Conservation (phyloP, 2,113 vertebrate genomes). For the Epinephelus cyanopodus region DNA sequence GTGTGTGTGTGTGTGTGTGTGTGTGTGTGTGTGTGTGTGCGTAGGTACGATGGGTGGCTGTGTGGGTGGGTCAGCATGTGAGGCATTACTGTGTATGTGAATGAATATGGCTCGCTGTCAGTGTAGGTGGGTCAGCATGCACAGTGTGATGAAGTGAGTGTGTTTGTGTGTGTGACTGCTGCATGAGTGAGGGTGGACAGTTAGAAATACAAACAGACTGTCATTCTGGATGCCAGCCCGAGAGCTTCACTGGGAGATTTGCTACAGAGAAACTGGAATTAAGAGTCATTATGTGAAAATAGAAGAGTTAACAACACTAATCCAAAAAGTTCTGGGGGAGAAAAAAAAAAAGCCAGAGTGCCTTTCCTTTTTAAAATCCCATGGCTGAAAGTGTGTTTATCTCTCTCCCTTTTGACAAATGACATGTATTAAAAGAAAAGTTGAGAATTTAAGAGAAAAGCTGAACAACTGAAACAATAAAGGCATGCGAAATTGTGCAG, state of each 20-base stretch:
- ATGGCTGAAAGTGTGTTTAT: conserved; percentile 69
- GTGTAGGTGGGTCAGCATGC: conserved; percentile 34
- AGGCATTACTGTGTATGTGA: neutral
- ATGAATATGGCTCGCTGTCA: conserved; percentile 20
- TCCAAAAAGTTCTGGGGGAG: conserved; percentile 48
- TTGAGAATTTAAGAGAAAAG: conserved; percentile 61
- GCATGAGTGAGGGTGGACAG: conserved; percentile 35
- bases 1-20: conserved; percentile 1
- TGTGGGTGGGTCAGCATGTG: conserved; percentile 53
- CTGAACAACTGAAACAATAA: conserved; percentile 68
- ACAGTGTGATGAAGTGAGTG: conserved; percentile 25
- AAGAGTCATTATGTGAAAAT: conserved; percentile 40
- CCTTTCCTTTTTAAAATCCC: conserved; percentile 35
- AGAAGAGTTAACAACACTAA: conserved; percentile 34
- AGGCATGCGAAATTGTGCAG: conserved; percentile 60
- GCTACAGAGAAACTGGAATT: conserved; percentile 31
- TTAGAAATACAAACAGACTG: conserved; percentile 40
- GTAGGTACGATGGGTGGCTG: conserved; percentile 20
- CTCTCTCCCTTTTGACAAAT: conserved; percentile 65
- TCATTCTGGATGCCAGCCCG: conserved; percentile 40
- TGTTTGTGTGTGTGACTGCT: conserved; percentile 29
- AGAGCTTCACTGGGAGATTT: conserved; percentile 26
- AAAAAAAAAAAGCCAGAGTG: conserved; percentile 7
- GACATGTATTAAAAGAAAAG: conserved; percentile 73
- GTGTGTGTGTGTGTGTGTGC: neutral